Evolutionary conservation across 2,888 invertebrate genomes (phyloP), one percentile per base, ranked within the genome.

Genomic region (Heliconius hortense): DNA sequence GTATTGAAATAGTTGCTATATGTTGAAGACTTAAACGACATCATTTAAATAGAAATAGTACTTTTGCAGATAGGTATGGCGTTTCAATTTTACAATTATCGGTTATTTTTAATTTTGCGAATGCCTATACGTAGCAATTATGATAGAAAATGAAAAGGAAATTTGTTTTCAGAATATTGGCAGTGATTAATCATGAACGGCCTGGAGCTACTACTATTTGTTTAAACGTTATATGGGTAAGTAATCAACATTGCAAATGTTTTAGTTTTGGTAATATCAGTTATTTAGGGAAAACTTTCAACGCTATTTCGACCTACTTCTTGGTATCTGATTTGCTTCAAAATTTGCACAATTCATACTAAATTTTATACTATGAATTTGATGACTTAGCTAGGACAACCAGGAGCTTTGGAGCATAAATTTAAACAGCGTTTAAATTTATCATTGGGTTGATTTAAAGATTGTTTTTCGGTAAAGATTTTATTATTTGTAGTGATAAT

Each of bases 1-100:
- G 74, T 76, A 53, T 73, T 73, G 67, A 76, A 76, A 76, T 76
- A 68, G 72, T 67, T 75, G 43, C 60, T 35, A 59, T 48, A 48
- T 43, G 18, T 71, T 75, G 26, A 75, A 48, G 66, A 59, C 26
- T 56, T 56, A 70, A 63, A 64, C 62, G 43, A 60, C 60, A 60
- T 35, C 59, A 59, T 24, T 74, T 75, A n/a, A 64, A 70, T 60
- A 60, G 60, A 3, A 64, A 70, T 60, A 60, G 28, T 1, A 15
- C n/a, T 64, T 70, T 64, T 74, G 15, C n/a, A 35, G 10, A 35
- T 35, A n/a, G 63, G 24, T 72, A 53, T 72, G 13, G 15, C 72
- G 28, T 53, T 48, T 53, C 31, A 53, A 63, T 63, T 63, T 62
- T 63, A 69, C 43, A 59, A 43, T 43, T 43, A 62, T 71, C 60